A percentile compares a stretch with the other conserved stretches of the same genome.
Evolutionary conservation across 2,797 vertebrate genomes (phyloP).

Genomic region (Tarsius wallacei): DNA sequence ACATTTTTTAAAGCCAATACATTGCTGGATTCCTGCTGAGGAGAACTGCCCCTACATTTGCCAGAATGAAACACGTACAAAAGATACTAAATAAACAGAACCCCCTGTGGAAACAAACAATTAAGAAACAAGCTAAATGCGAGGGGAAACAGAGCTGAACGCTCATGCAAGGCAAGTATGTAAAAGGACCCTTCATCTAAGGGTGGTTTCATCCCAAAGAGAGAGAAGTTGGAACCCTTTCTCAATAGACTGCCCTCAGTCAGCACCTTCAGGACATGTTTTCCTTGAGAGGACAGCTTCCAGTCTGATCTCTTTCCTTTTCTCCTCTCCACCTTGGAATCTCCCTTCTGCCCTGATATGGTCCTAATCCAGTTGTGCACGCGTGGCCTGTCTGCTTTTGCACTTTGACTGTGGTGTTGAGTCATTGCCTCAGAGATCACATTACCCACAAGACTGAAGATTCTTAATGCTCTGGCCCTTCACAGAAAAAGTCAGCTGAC

Average conservation of each 20-base stretch:
- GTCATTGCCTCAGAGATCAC: background rate
- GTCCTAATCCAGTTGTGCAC: rapidly evolving
- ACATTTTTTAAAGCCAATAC: background rate
- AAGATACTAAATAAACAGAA: slow-evolving; percentile 64
- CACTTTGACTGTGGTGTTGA: too few relatives aligned
- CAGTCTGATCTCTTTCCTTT: background rate
- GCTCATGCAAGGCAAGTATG: background rate
- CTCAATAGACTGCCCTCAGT: background rate
- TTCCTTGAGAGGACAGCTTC: background rate
- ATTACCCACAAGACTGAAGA: background rate
- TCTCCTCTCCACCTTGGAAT: background rate
- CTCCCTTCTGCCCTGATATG: background rate
- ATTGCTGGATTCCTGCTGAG: background rate
- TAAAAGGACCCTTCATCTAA: background rate
- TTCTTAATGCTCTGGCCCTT: background rate
- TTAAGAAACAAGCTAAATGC: background rate
- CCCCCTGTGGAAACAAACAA: background rate
- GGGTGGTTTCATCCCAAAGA: background rate
- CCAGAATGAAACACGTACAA: slow-evolving; percentile 36
- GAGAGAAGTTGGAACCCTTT: background rate
- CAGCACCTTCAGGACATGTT: background rate
- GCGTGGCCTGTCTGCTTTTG: background rate
- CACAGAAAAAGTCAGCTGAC: background rate
- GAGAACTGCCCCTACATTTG: background rate
- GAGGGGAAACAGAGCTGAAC: slow-evolving; percentile 36